Evolutionary conservation across 2,888 invertebrate genomes (phyloP).

Genomic region (Meiosimyza platycephala): DNA sequence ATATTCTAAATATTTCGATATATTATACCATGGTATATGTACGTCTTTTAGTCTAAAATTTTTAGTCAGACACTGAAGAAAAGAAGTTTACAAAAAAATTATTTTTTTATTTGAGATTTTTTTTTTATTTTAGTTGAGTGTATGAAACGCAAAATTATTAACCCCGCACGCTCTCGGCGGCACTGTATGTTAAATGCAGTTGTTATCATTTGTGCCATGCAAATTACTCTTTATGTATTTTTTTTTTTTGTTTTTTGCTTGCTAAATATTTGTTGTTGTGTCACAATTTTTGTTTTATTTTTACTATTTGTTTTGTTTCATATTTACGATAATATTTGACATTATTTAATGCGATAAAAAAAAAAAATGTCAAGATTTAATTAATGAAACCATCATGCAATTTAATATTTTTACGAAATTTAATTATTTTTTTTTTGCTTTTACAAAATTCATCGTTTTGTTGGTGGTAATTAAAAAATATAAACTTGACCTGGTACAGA

Average conservation of each 20-base stretch:
- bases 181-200: conserved; percentile 1
- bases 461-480: conserved; percentile 3
- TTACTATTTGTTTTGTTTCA: not conserved
- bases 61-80: too few relatives aligned
- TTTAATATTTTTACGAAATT: not conserved
- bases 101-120: too few relatives aligned
- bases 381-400: not conserved
- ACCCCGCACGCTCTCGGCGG: too few relatives aligned
- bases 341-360: not conserved
- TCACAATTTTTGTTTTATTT: conserved; percentile 6
- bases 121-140: too few relatives aligned
- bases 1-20: too few relatives aligned
- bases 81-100: too few relatives aligned
- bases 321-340: conserved; percentile 18
- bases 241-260: not conserved
- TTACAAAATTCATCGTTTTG: conserved; percentile 4
- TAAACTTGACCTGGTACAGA: not conserved
- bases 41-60: too few relatives aligned
- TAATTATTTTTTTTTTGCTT: not conserved
- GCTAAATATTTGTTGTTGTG: not conserved
- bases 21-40: too few relatives aligned
- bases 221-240: conserved; percentile 14
- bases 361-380: not conserved
- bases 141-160: too few relatives aligned
- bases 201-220: conserved; percentile 19